Conservation (phyloP, 2,888 invertebrate species). For the Perizoma flavofasciatum region DNA sequence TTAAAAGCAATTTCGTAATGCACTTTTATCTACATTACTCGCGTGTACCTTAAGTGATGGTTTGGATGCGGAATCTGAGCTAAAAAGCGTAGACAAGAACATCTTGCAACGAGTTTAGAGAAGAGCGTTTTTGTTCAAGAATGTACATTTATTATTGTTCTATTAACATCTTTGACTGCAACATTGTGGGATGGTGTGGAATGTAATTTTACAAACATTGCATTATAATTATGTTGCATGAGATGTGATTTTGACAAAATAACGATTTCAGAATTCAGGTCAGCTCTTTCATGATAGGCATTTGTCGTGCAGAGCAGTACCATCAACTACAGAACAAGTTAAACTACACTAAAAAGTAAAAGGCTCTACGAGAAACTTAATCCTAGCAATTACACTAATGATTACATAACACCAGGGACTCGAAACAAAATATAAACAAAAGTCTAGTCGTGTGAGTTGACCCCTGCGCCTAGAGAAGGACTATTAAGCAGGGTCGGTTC, state of each 20-base stretch:
- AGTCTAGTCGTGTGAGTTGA: constrained; percentile 57
- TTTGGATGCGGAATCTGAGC: constrained; percentile 41
- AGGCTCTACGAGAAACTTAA: constrained; percentile 56
- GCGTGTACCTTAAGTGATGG: constrained; percentile 40
- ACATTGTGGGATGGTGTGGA: constrained; percentile 11
- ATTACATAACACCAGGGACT: constrained; percentile 66
- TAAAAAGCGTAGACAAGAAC: constrained; percentile 41
- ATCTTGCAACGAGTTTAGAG: constrained; percentile 34
- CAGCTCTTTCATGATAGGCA: background rate
- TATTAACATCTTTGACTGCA: constrained; percentile 16
- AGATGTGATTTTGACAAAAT: background rate
- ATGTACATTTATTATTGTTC: constrained; percentile 27
- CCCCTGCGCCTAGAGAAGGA: constrained; percentile 63
- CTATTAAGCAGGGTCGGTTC: constrained; percentile 75
- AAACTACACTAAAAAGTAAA: constrained; percentile 39
- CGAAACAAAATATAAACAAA: constrained; percentile 62
- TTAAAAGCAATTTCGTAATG: constrained; percentile 73
- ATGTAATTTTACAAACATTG: constrained; percentile 8
- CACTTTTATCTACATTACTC: constrained; percentile 59
- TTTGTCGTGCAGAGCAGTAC: background rate
- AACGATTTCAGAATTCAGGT: background rate
- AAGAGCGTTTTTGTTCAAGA: constrained; percentile 30
- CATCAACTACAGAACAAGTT: constrained; percentile 25
- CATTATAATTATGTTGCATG: background rate
- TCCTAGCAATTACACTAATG: constrained; percentile 62